phyloP scores from a whole-genome alignment of 1,140 invertebrate species.

The Charaxes varanes region DNA sequence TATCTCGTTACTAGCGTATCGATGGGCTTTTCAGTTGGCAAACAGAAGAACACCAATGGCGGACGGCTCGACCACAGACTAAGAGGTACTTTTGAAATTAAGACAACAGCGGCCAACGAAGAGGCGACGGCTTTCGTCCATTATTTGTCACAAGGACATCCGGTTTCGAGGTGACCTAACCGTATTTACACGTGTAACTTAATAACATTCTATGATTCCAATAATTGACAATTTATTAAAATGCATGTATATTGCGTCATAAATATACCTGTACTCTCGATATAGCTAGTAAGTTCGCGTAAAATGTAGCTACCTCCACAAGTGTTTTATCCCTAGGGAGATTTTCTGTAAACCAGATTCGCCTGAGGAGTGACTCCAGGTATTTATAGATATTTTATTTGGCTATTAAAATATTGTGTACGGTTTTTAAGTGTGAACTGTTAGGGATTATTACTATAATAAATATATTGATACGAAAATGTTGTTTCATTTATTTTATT shows the following conservation, averaged over 20 bases:
- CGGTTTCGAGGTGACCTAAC: conserved; percentile 63
- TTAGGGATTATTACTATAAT: conserved; percentile 36
- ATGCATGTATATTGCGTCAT: conserved; percentile 50
- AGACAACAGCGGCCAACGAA: conserved; percentile 31
- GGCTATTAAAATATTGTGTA: conserved; percentile 34
- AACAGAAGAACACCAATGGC: conserved; percentile 27
- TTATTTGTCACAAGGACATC: conserved; percentile 24
- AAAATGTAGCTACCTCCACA: conserved; percentile 52
- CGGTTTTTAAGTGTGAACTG: conserved; percentile 44
- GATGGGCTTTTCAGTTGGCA: conserved; percentile 71
- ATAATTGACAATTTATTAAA: conserved; percentile 22
- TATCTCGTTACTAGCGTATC: conserved; percentile 55
- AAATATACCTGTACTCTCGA: conserved; percentile 37
- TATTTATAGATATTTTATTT: conserved; percentile 64
- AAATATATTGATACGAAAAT: conserved; percentile 21
- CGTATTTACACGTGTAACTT: conserved; percentile 35
- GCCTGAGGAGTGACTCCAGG: conserved; percentile 62
- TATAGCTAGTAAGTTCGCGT: conserved; percentile 37
- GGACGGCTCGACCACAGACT: conserved; percentile 21
- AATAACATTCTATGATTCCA: conserved; percentile 29
- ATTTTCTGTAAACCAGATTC: conserved; percentile 55
- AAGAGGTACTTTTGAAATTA: conserved; percentile 68
- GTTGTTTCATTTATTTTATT: conserved; percentile 31
- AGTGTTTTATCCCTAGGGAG: conserved; percentile 47
- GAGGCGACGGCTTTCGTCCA: conserved; percentile 18